Evolutionary conservation across 2,113 vertebrate species (phyloP), one percentile per base, ranked within the genome.

Genomic region (Marmota monax): DNA sequence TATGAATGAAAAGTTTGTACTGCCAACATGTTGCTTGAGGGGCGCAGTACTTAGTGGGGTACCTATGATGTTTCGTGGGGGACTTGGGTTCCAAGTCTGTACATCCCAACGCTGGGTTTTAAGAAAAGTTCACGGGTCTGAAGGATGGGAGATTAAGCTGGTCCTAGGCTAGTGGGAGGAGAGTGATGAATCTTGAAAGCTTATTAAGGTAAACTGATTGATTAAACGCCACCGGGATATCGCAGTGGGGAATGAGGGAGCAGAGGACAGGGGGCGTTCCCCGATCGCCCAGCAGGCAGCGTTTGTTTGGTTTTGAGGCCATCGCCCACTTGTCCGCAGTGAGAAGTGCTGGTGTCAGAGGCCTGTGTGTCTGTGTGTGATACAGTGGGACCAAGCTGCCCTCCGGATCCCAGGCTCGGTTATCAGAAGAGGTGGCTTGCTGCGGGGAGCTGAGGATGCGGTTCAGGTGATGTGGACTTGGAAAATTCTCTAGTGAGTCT

Each of bases 1-100:
- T 87, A n/a, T 94, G 96, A 92, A 96, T 95, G 96, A 96, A 97
- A 98, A 98, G 97, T 98, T 97, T 97, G 96, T 70, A 42, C 79
- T 79, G 84, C 86, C 95, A 96, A 98, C 97, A 80, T 98, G 97
- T 98, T 98, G 97, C 96, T 95, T 27, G 94, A 96, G 74, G 88
- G 95, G 93, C 87, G 92, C 88, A 69, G 0, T 51, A 51, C 92
- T 89, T 77, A 39, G 74, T 61, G 95, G 93, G 96, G 78, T 22
- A 80, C 77, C 80, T 77, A 39, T 53, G 92, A 48, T 77, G 92
- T 48, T 85, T 76, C 58, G 10, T 61, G 92, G 93, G 79, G 73
- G 88, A 74, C 92, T 85, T 94, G 63, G 18, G 42, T 86, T 88
- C 74, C 56, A 22, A 84, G 83, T 61, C 93, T 27, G 0, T 14